Evolutionary conservation across 2,797 vertebrate species (phyloP), one percentile per base, ranked within the genome.

Genomic region (Tachyglossus aculeatus): DNA sequence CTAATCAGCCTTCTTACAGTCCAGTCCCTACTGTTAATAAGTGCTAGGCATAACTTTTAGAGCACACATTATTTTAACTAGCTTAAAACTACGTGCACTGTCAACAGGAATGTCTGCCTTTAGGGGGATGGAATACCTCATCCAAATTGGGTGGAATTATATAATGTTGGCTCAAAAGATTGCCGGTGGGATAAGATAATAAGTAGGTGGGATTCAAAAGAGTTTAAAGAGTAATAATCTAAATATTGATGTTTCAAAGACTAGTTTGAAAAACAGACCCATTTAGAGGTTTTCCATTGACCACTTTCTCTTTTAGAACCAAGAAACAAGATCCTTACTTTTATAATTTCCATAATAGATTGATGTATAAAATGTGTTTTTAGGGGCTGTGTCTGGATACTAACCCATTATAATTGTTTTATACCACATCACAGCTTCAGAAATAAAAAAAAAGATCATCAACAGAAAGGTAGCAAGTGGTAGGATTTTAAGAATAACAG

Each of bases 121-220:
- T 36, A 43, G 64, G 66, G 24, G 15, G 52, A 58, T 33, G 43
- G 59, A 39, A 9, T 59, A 6, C 27, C 19, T 37, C 36, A 21
- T 7, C 57, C 58, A 64, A 84, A 79, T 60, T 16, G 66, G 38
- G 57, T 33, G 51, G 21, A 53, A 76, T 65, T 70, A 19, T 64
- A 55, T 58, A 55, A 9, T 60, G 43, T 7, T 16, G 14, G 5
- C 25, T 25, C 58, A 48, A 48, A 86, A 78, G 4, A 82, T 74
- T 70, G 4, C 2, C 19, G 0, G 8, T 56, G 64, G 61, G 8
- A 59, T 32, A 57, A 10, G 4, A 9, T 61, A 73, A 52, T 19
- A 74, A 7, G 5, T 16, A 72, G 12, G 9, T 41, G 39, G 19
- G 41, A 67, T 44, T 50, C 47, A 77, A 65, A 83, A 5, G 29